These are phyloP conservation scores for Podarcis muralis DNA, from an alignment of 2,113 vertebrate species.

Conservation along the genomic window DNA sequence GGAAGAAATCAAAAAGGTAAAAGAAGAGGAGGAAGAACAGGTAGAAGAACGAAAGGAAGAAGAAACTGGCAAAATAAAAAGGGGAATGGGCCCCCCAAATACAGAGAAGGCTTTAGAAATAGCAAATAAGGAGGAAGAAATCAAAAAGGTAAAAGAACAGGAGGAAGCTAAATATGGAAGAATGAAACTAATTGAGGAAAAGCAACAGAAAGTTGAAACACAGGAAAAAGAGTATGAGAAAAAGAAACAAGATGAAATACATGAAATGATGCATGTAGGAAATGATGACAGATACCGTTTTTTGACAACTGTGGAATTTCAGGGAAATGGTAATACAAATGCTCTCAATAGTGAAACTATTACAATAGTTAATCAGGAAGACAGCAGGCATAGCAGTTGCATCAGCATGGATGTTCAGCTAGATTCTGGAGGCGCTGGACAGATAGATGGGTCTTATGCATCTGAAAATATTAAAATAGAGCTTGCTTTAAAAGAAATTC, in stretches of 20 bases:
- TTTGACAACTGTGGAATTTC: constrained; percentile 34
- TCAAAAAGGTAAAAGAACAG: not conserved
- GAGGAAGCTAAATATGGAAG: not conserved
- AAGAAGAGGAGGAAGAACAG: not conserved
- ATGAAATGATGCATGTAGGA: not conserved
- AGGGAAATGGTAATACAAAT: not conserved
- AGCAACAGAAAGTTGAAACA: constrained; percentile 1
- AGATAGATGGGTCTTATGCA: not conserved
- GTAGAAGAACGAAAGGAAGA: constrained; percentile 9
- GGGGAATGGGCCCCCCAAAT: not conserved
- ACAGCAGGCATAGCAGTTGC: constrained; percentile 5
- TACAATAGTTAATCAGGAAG: constrained; percentile 15
- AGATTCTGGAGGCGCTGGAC: not conserved
- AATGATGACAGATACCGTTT: constrained; percentile 41
- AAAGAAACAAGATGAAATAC: constrained; percentile 11
- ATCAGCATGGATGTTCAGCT: not conserved
- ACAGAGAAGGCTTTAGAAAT: not conserved
- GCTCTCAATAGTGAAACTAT: constrained; percentile 1
- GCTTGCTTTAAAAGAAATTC: constrained; percentile 32
- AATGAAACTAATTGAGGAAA: not conserved
- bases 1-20: not conserved
- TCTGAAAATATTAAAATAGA: constrained; percentile 42
- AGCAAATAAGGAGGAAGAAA: not conserved
- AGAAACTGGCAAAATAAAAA: not conserved
- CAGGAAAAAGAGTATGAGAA: constrained; percentile 21